Base-by-base conservation (phyloP, 2,113 vertebrate genomes). In the Lampris incognitus region DNA sequence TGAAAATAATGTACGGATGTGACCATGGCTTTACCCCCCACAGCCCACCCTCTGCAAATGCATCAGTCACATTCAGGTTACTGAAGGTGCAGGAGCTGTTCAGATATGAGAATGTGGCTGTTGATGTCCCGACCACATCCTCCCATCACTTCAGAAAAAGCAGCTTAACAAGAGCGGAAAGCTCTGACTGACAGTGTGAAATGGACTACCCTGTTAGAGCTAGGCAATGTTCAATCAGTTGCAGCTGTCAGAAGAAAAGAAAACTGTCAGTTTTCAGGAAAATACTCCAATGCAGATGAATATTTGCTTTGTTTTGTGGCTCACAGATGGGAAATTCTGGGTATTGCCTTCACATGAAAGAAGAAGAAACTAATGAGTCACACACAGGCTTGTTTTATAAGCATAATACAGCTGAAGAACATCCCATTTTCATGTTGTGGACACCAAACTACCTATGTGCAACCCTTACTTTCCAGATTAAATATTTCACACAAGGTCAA, bases 91-190 rank as follows among this genome's bases (percentile, higher is more conserved):
- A 51, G 61, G 6, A 62, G 42, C 52, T 72, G 64, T 71, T 83
- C 38, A 60, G 83, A 71, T 71, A 76, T 65, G 57, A 73, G 57
- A 81, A 64, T 69, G 68, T 11, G 82, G 75, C 69, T 11, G 72
- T 65, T 44, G 48, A 61, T 69, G 58, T 42, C 41, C 61, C 57
- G 36, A 88, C 90, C 92, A 91, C 91, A 91, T 93, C 89, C 88
- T 89, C 66, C 70, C 64, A 56, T 83, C 55, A 51, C 54, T 82
- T 56, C 72, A 84, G 66, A 79, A 63, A 3, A 78, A 78, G n/a
- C 61, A 65, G 52, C 59, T 78, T 71, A 11, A 69, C 48, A 37
- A 89, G 73, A 87, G 83, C 6, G 1, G 9, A 69, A 65, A 9
- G 59, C 64, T 40, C 37, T 56, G 69, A 72, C 61, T 76, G 73